phyloP scores from a whole-genome alignment of 2,113 vertebrate genomes.

The Dicerorhinus sumatrensis region DNA sequence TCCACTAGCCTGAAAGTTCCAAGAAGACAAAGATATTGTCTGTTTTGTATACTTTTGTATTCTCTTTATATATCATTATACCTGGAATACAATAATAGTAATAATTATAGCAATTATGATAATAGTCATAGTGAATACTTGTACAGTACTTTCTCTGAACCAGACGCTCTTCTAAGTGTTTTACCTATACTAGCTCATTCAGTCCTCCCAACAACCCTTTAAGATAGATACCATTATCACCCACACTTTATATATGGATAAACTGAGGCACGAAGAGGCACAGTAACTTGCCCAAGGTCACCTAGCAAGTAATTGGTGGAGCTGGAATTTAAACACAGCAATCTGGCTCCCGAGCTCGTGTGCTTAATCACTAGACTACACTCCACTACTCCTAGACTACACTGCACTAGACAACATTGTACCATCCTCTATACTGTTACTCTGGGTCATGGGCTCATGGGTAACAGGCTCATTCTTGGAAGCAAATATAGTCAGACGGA shows the following conservation, averaged over 20 bases:
- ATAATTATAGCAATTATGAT: neutral
- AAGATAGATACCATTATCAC: neutral
- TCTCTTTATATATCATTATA: neutral
- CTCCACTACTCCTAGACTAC: too few relatives aligned
- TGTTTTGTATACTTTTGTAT: neutral
- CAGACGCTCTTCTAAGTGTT: neutral
- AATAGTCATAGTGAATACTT: neutral
- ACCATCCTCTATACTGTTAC: too few relatives aligned
- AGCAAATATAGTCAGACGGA: neutral
- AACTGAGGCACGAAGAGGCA: neutral
- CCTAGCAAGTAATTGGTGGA: neutral
- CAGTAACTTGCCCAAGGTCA: neutral
- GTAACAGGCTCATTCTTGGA: neutral
- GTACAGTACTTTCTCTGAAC: neutral
- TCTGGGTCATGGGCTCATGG: neutral
- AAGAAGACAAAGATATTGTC: neutral
- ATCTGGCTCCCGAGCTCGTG: neutral
- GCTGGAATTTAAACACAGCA: slow-evolving; percentile 7
- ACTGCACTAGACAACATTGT: neutral
- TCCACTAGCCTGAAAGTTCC: neutral
- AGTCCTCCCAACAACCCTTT: neutral
- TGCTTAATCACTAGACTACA: neutral
- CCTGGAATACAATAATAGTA: neutral
- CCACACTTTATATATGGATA: neutral
- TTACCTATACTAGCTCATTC: neutral